Base-by-base conservation (phyloP, 2,797 vertebrate species). In the Muscicapa comitata region DNA sequence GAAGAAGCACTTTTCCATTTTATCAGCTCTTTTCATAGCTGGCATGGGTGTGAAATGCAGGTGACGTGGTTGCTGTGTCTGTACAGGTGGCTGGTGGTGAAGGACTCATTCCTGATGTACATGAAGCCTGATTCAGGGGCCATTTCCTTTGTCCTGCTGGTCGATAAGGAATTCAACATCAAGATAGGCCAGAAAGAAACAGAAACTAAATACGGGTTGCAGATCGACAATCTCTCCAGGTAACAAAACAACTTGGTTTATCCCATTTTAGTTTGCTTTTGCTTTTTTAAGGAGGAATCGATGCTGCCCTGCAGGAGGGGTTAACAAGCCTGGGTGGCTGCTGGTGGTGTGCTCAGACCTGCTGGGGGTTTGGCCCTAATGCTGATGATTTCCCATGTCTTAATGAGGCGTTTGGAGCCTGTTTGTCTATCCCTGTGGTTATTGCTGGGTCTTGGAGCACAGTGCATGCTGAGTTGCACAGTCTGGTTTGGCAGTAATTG, bases 91-190 rank as follows among this genome's bases (percentile, higher is more conserved):
- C 94, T 99, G 97, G 98, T 99, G 92, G 98, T 99, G 94, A 99
- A 99, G 94, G 99, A 99, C 93, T 99, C 99, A 0, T 99, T 99
- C 97, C 97, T 99, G 80, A 75, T 99, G 26, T 99, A 99, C 94
- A 98, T 99, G 99, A 99, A 99, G 86, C 98, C 98, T 1, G 99
- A 99, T 92, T 98, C 98, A 0, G 99, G 99, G 4, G 98, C 98
- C 76, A 98, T 99, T 70, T 98, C 99, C 62, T 99, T 99, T 7
- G 99, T 99, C 73, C 98, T 99, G 86, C 97, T 99, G 84, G 98
- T 99, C 0, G 99, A 99, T 94, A 99, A 99, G 92, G 99, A 98
- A 93, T 99, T 99, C 97, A 95, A 53, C 90, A 98, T 99, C 89
- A 99, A 99, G 96, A 98, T 99, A 98, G 99, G 99, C 93, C 98